A percentile compares a stretch with the other conserved stretches of the same genome.
phyloP scores from a whole-genome alignment of 2,113 vertebrate species.

The Hippolais icterina region DNA sequence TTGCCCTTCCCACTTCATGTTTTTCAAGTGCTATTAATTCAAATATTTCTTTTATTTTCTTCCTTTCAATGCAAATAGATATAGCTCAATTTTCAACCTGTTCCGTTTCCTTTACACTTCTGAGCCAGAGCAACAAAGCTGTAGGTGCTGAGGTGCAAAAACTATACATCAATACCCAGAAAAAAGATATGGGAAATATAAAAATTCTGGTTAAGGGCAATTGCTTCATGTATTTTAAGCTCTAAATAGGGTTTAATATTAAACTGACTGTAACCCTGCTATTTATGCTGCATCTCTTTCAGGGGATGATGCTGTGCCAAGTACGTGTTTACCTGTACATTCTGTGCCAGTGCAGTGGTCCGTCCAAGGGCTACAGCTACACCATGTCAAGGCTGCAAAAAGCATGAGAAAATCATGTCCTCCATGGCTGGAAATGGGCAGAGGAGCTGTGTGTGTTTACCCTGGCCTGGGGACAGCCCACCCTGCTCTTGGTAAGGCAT shows the following conservation, averaged over 20 bases:
- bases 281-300: neutral
- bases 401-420: accelerated
- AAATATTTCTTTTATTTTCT: neutral
- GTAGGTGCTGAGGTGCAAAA: neutral
- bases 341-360: neutral
- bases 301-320: neutral
- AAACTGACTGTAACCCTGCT: neutral
- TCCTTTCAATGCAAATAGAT: neutral
- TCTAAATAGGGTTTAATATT: neutral
- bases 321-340: neutral
- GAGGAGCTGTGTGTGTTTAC: neutral
- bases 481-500: accelerated
- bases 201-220: neutral
- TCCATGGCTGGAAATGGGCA: neutral
- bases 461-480: neutral
- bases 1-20: neutral
- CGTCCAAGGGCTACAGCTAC: neutral
- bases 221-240: neutral
- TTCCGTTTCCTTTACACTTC: neutral
- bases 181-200: neutral
- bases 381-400: accelerated
- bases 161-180: neutral
- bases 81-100: neutral
- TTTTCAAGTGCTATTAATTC: neutral
- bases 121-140: neutral